Evolutionary conservation across 2,113 vertebrate genomes (phyloP).

Genomic region (Rhodinocichla rosea): DNA sequence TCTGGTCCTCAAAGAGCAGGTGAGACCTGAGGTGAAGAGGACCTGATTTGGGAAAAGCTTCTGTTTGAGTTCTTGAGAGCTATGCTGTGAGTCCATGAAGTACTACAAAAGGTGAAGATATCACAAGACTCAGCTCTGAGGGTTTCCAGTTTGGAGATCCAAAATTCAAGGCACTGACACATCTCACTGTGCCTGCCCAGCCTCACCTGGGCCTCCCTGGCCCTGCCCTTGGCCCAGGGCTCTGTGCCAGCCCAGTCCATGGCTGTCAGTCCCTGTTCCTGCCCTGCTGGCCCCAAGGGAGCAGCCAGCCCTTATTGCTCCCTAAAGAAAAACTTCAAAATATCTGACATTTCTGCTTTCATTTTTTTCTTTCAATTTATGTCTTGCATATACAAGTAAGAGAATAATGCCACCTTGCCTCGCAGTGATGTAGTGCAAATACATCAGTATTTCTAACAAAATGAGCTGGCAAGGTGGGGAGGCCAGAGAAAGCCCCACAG

Average conservation of each 20-base stretch:
- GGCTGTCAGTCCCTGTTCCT: not conserved
- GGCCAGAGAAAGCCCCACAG: not conserved
- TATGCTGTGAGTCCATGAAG: not conserved
- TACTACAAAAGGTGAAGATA: not conserved
- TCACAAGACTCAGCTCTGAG: not conserved
- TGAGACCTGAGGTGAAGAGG: not conserved
- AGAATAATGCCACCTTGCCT: conserved; percentile 63
- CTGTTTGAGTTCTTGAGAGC: not conserved
- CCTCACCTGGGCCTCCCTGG: not conserved
- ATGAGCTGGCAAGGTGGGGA: not conserved
- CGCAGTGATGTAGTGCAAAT: conserved; percentile 46
- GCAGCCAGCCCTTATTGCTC: not conserved
- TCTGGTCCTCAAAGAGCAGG: not conserved
- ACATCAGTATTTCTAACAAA: not conserved
- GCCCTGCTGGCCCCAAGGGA: fast-evolving
- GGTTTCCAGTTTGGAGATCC: not conserved
- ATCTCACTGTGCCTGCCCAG: not conserved
- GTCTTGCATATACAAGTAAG: conserved; percentile 11
- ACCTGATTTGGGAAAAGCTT: not conserved
- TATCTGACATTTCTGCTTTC: not conserved
- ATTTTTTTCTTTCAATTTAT: not conserved
- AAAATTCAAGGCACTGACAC: not conserved
- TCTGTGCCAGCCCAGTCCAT: fast-evolving
- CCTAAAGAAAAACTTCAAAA: not conserved
- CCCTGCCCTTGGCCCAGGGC: not conserved